Conservation (phyloP, 2,113 vertebrate species). For the Dicentrarchus labrax region DNA sequence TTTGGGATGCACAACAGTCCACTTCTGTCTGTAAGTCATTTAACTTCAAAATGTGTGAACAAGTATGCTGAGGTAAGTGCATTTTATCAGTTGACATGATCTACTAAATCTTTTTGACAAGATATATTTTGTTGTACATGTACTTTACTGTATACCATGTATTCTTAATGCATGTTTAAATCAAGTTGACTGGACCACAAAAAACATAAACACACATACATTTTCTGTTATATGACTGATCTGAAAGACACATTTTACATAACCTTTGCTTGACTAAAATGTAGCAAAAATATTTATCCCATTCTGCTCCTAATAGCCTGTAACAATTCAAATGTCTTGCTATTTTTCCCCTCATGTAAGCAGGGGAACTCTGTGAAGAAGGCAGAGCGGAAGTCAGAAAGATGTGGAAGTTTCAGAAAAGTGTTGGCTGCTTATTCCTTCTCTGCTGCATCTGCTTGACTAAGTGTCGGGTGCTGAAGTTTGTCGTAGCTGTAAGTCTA, state of each 20-base stretch:
- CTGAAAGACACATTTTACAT: not conserved
- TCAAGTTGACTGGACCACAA: not conserved
- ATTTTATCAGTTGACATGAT: not conserved
- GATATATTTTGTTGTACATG: not conserved
- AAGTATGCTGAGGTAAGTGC: slow-evolving; percentile 61
- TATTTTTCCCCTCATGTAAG: not conserved
- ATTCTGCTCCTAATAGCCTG: not conserved
- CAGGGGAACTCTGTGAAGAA: slow-evolving; percentile 20
- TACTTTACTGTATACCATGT: not conserved
- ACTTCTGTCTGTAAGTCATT: slow-evolving; percentile 4
- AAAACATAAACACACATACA: not conserved
- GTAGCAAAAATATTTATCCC: not conserved
- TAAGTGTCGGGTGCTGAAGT: slow-evolving; percentile 73
- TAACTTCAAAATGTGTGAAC: slow-evolving; percentile 35
- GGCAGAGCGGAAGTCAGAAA: slow-evolving; percentile 15
- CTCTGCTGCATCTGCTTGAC: slow-evolving; percentile 52
- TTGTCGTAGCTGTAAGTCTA: slow-evolving; percentile 77
- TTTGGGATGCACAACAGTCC: slow-evolving; percentile 42
- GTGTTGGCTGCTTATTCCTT: slow-evolving; percentile 54
- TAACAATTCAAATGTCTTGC: not conserved
- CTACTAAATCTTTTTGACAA: not conserved
- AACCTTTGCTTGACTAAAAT: not conserved
- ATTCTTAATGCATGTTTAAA: not conserved
- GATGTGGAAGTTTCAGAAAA: slow-evolving; percentile 58
- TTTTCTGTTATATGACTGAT: slow-evolving; percentile 6